Conservation (phyloP, 2,113 vertebrate species). For the Physeter macrocephalus region DNA sequence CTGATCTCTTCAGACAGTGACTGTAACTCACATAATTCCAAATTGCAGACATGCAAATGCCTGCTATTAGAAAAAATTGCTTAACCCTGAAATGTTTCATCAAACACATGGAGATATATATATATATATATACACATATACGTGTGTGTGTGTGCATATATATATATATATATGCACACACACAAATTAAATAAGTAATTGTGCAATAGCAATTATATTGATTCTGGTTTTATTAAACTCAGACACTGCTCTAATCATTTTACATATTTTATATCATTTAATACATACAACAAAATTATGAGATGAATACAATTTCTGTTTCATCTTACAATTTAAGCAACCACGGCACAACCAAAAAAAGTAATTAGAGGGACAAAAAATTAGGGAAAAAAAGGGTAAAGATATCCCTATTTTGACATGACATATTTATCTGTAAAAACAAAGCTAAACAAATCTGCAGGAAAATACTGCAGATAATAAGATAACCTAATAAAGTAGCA, state of each 20-base stretch:
- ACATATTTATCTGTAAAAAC: background rate
- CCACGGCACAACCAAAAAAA: background rate
- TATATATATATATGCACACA: rapidly evolving
- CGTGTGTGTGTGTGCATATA: no score
- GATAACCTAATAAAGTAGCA: background rate
- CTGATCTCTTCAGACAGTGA: background rate
- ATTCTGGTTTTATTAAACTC: background rate
- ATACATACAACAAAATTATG: background rate
- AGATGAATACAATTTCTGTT: background rate
- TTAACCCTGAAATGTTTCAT: background rate
- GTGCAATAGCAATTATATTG: background rate
- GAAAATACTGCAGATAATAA: background rate
- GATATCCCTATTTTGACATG: background rate
- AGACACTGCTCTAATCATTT: background rate
- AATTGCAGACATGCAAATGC: background rate
- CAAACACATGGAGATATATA: background rate
- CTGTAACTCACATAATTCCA: background rate
- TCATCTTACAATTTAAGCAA: background rate
- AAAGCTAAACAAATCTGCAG: background rate
- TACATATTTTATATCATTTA: background rate
- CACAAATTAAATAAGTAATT: background rate
- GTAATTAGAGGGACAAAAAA: background rate
- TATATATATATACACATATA: background rate
- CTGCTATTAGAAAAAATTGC: background rate
- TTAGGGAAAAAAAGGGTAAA: background rate